Evolutionary conservation across 2,113 vertebrate species (phyloP).

Genomic region (Blennius ocellaris): DNA sequence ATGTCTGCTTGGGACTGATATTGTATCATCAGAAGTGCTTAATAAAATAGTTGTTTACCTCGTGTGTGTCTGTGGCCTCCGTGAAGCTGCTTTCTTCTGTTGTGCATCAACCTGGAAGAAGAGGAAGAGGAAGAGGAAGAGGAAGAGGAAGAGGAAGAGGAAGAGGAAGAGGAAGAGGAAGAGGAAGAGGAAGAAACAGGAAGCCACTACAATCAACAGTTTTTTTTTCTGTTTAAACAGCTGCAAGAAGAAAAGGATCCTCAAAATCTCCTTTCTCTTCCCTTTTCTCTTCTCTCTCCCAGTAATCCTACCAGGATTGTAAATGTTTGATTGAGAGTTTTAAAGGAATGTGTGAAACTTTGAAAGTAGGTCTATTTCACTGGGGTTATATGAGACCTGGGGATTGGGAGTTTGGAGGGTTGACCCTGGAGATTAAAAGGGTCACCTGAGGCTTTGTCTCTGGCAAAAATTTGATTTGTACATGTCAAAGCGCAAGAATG

Average conservation of each 20-base stretch:
- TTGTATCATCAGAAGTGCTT: constrained; percentile 8
- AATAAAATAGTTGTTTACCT: constrained; percentile 50
- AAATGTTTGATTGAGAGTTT: not conserved
- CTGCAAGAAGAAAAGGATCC: constrained; percentile 18
- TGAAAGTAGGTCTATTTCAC: too few relatives aligned
- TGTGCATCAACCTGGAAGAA: not conserved
- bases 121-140: not conserved
- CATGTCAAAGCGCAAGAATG: too few relatives aligned
- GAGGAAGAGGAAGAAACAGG: constrained; percentile 7
- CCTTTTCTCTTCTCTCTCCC: not conserved
- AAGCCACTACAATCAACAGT: not conserved
- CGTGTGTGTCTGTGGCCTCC: not conserved
- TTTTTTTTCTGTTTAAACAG: constrained; percentile 20
- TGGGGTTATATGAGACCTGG: too few relatives aligned
- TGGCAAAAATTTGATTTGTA: too few relatives aligned
- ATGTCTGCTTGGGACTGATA: not conserved
- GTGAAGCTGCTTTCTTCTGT: constrained; percentile 25
- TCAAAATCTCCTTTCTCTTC: too few relatives aligned
- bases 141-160: too few relatives aligned
- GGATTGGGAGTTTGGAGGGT: too few relatives aligned
- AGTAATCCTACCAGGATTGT: not conserved
- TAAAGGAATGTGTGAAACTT: not conserved
- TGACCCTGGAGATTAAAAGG: too few relatives aligned
- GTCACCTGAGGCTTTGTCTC: too few relatives aligned
- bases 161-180: too few relatives aligned